These are phyloP conservation scores for Galerucella pusilla DNA, from an alignment of 2,888 invertebrate species.

Conservation along the genomic window DNA sequence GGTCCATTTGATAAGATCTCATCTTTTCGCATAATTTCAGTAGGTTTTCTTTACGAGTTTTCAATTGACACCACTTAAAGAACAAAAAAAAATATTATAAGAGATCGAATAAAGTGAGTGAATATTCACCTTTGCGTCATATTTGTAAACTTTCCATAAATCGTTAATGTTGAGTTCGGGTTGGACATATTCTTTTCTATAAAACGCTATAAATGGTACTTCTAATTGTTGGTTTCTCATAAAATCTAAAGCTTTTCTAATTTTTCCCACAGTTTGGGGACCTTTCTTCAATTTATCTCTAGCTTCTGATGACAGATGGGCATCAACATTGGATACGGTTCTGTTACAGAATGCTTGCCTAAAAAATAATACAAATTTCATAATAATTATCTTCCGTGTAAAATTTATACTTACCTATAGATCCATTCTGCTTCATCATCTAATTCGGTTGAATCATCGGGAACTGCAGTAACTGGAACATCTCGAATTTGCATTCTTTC, in stretches of 20 bases:
- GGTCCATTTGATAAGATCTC: slow-evolving; percentile 89
- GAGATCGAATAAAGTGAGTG: neutral
- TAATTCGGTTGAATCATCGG: slow-evolving; percentile 87
- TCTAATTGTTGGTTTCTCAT: slow-evolving; percentile 96
- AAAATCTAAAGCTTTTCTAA: slow-evolving; percentile 93
- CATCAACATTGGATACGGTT: slow-evolving; percentile 83
- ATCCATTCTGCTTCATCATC: slow-evolving; percentile 98
- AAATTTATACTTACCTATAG: slow-evolving; percentile 74
- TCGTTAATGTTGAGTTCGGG: slow-evolving; percentile 95
- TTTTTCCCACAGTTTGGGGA: slow-evolving; percentile 84
- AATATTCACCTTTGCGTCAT: slow-evolving; percentile 82
- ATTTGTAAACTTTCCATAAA: slow-evolving; percentile 97
- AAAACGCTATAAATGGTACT: slow-evolving; percentile 98
- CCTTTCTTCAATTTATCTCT: slow-evolving; percentile 73
- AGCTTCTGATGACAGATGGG: slow-evolving; percentile 67
- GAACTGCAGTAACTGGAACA: slow-evolving; percentile 85
- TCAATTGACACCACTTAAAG: slow-evolving; percentile 85
- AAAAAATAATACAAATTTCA: slow-evolving; percentile 3
- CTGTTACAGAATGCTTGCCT: slow-evolving; percentile 82
- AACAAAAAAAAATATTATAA: slow-evolving; percentile 5
- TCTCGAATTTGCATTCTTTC: slow-evolving; percentile 93
- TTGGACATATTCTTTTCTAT: slow-evolving; percentile 96
- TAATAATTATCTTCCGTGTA: neutral
- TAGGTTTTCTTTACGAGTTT: slow-evolving; percentile 85
- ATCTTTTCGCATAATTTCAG: slow-evolving; percentile 88